Conservation (phyloP, 2,888 invertebrate genomes). For the Phlogophora meticulosa region DNA sequence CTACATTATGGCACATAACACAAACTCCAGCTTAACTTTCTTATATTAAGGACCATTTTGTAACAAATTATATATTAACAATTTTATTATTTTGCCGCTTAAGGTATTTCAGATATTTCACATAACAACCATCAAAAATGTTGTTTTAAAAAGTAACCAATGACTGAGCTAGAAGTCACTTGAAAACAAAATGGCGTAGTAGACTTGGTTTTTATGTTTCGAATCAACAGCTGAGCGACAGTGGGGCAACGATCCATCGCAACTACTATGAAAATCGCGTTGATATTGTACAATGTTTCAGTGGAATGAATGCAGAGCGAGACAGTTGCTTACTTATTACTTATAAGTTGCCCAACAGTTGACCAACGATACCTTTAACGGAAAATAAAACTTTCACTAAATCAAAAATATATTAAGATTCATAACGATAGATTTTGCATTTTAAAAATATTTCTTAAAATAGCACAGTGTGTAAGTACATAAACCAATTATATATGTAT, state of each 20-base stretch:
- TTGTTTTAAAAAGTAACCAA: constrained; percentile 13
- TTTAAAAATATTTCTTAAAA: constrained; percentile 75
- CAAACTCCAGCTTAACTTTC: constrained; percentile 82
- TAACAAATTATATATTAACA: constrained; percentile 69
- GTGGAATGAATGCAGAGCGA: constrained; percentile 63
- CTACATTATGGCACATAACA: constrained; percentile 88
- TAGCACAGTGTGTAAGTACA: constrained; percentile 85
- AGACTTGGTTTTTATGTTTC: constrained; percentile 2
- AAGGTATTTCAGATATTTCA: constrained; percentile 38
- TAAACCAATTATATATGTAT: constrained; percentile 86
- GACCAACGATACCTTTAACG: constrained; percentile 54
- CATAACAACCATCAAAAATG: constrained; percentile 1
- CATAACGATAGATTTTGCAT: constrained; percentile 76
- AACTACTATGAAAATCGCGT: constrained; percentile 59
- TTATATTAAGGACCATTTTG: constrained; percentile 89
- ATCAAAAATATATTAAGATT: constrained; percentile 74
- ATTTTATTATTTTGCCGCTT: constrained; percentile 58
- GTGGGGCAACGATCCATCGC: constrained; percentile 47
- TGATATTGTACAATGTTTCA: constrained; percentile 65
- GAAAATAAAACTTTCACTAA: constrained; percentile 61
- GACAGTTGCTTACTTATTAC: constrained; percentile 34
- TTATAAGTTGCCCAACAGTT: constrained; percentile 42
- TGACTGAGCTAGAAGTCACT: constrained; percentile 3
- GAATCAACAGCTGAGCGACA: constrained; percentile 43
- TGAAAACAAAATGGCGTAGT: constrained; percentile 16